Evolutionary conservation across 2,888 invertebrate species (phyloP).

Genomic region (Leptinotarsa peninsularis): DNA sequence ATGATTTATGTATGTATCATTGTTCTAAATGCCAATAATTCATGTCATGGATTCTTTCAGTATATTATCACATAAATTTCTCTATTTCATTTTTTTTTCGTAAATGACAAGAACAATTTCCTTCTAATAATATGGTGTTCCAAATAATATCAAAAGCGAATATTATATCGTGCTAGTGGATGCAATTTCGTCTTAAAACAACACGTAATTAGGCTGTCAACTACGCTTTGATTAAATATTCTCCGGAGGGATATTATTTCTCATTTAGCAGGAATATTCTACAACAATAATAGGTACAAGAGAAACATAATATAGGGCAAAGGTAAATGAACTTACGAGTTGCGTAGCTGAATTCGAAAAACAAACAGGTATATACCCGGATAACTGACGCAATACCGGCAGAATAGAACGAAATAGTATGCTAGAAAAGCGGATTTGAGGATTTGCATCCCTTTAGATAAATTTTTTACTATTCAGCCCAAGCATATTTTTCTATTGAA

Average conservation of each 20-base stretch:
- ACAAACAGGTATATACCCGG: background rate
- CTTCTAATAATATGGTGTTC: background rate
- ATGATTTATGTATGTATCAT: too few species aligned
- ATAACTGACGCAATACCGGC: background rate
- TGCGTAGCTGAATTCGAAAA: background rate
- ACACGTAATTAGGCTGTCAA: background rate
- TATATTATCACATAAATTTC: too few species aligned
- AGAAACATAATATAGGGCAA: background rate
- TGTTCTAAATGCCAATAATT: too few species aligned
- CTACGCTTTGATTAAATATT: background rate
- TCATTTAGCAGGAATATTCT: background rate
- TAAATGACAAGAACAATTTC: background rate
- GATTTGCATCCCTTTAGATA: conserved; percentile 3
- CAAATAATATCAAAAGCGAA: background rate
- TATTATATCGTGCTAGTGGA: background rate
- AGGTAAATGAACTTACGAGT: background rate
- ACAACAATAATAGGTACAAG: background rate
- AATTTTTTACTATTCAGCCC: background rate
- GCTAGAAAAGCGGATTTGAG: background rate
- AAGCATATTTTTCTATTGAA: too few species aligned
- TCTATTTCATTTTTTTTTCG: too few species aligned
- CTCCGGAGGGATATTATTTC: background rate
- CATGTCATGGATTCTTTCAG: too few species aligned
- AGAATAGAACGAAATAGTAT: background rate
- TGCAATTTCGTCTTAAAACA: background rate